Base-by-base conservation (phyloP, 2,797 vertebrate genomes). In the Peromyscus nudipes region DNA sequence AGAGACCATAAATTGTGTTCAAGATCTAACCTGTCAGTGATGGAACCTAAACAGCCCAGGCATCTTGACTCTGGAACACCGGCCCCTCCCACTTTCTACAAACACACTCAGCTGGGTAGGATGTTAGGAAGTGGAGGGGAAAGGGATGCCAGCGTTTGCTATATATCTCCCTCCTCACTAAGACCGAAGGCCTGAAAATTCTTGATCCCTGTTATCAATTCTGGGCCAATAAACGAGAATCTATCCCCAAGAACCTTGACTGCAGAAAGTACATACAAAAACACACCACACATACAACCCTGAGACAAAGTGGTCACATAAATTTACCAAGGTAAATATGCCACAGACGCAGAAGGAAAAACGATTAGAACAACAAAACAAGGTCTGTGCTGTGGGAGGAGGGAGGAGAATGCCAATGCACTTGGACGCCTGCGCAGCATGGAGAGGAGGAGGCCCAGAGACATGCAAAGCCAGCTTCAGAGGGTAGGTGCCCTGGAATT, bases 401-500 rank as follows among this genome's bases (percentile, higher is more conserved):
- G 88, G 11, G 3, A 62, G 64, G 92, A 89, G 95, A 49, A 89
- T 23, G 83, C 92, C 69, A 91, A 69, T n/a, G 75, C 21, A 75
- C 75, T 52, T n/a, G 97, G 97, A 95, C 0, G 2, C 13, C 65
- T 4, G 11, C 60, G 31, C 25, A 91, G 46, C 34, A n/a, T 65
- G 60, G 43, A 96, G 76, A 91, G 67, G 21, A 75, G 1, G 91
- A 52, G 85, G 37, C 27, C 4, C 76, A 10, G 46, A 55, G 27
- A 96, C 73, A 93, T 4, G 52, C 49, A 84, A 97, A 98, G 93
- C 97, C 94, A 75, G 96, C 96, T 98, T 98, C 95, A 98, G 97
- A 97, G 97, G 89, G 95, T 96, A 97, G 98, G 97, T 97, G 91
- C 98, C 98, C 91, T 69, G 97, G 90, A 97, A 97, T 98, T 98